Base-by-base conservation (phyloP, 2,797 vertebrate genomes). In the Anguilla megastoma region DNA sequence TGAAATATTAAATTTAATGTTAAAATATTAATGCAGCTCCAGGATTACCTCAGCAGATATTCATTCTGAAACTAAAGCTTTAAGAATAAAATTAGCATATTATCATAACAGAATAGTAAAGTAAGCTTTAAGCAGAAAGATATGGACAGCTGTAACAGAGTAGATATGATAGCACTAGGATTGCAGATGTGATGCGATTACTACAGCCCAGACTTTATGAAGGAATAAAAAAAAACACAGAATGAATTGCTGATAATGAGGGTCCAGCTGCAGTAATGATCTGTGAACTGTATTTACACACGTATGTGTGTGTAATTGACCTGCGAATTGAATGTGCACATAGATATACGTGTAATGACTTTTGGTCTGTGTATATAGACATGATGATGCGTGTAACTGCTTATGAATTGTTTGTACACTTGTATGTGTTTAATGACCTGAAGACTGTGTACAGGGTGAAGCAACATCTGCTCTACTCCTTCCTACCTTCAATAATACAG, bases 1-100 rank as follows among this genome's bases (percentile, higher is more conserved):
- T 56, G 1, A 12, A 30, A 24, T 21, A 9, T n/a, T 1, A 56
- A 14, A 30, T 56, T 1, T 18, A 30, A n/a, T 45, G 52, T 83
- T 52, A 33, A 74, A 74, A 33, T 84, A 84, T 84, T 56, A 56
- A 30, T 58, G n/a, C 83, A 84, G 83, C 82, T 54, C 82, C 24
- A 54, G 82, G 24, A 52, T 84, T 52, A 84, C 45, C 82, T 54
- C 82, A 84, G 48, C 50, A 84, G 50, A 54, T 54, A 84, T 84
- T 84, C 82, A 54, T 52, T 84, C 82, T 84, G 50, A 84, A 54
- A 83, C 33, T 41, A 79, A 18, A 80, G 76, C 76, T 80, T 80
- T 80, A 80, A 74, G 30, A 74, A 12, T 30, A 74, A 36, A 74
- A 12, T 30, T 36, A 36, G 63, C 7, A 45, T 21, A 48, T 80